Conservation (phyloP, 2,888 invertebrate species). For the Terebella lapidaria region DNA sequence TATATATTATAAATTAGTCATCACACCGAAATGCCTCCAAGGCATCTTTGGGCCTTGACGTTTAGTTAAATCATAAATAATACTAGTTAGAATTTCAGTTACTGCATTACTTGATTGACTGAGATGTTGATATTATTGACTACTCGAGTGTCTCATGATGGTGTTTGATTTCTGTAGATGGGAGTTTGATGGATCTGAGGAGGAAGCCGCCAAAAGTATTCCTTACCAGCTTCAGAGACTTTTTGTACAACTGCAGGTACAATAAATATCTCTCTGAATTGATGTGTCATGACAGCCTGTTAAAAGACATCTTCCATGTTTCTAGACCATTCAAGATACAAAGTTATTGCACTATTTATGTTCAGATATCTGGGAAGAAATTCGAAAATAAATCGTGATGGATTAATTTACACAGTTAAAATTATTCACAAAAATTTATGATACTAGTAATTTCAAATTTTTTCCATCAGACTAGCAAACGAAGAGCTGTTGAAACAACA, state of each 20-base stretch:
- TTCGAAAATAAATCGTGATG: too few species aligned
- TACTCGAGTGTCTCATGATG: too few species aligned
- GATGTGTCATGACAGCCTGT: background rate
- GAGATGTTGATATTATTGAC: too few species aligned
- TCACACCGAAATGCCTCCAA: too few species aligned
- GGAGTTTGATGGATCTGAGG: slow-evolving; percentile 66
- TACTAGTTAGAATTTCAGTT: too few species aligned
- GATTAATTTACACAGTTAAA: too few species aligned
- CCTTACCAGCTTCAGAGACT: slow-evolving; percentile 81
- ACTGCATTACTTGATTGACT: too few species aligned
- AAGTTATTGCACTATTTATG: background rate
- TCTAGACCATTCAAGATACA: background rate
- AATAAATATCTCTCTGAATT: background rate
- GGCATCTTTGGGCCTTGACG: too few species aligned
- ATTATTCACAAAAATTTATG: too few species aligned
- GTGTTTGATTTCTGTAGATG: slow-evolving; percentile 61
- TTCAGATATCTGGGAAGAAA: too few species aligned
- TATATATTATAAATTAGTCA: too few species aligned
- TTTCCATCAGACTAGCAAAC: slow-evolving; percentile 66
- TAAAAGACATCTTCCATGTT: background rate
- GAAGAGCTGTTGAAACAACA: slow-evolving; percentile 77
- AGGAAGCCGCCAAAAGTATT: slow-evolving; percentile 69
- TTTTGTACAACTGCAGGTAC: slow-evolving; percentile 71
- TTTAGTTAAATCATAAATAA: too few species aligned
- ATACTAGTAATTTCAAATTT: background rate